phyloP scores from a whole-genome alignment of 2,888 invertebrate genomes.

The Pocota personata region DNA sequence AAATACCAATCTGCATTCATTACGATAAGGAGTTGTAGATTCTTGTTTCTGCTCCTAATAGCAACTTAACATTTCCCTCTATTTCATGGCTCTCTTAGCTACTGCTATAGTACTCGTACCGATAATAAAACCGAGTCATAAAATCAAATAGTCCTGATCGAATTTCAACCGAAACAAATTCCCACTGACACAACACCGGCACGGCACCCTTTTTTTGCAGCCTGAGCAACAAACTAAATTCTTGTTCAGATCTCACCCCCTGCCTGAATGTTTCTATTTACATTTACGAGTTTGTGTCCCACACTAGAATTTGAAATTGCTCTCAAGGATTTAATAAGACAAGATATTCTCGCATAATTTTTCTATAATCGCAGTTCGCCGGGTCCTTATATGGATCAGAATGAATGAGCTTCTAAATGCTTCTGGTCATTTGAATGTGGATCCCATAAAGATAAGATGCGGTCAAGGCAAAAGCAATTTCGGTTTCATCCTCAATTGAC shows the following conservation, averaged over 20 bases:
- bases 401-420: slow-evolving; percentile 73
- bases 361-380: slow-evolving; percentile 75
- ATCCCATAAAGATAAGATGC: slow-evolving; percentile 76
- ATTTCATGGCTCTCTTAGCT: slow-evolving; percentile 10
- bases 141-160: slow-evolving; percentile 74
- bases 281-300: slow-evolving; percentile 55
- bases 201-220: slow-evolving; percentile 57
- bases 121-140: slow-evolving; percentile 66
- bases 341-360: slow-evolving; percentile 75
- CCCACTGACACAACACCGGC: slow-evolving; percentile 22
- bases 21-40: slow-evolving; percentile 66
- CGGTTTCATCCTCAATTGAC: slow-evolving; percentile 76
- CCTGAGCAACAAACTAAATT: slow-evolving; percentile 7
- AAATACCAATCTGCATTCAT: slow-evolving; percentile 69
- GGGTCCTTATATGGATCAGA: slow-evolving; percentile 75
- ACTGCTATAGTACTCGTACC: slow-evolving; percentile 3
- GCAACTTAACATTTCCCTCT: slow-evolving; percentile 26
- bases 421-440: slow-evolving; percentile 76
- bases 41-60: slow-evolving; percentile 45
- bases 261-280: slow-evolving; percentile 39
- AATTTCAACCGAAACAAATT: slow-evolving; percentile 74
- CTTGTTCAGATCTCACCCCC: background rate
- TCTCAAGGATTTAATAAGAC: slow-evolving; percentile 76
- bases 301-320: slow-evolving; percentile 39
- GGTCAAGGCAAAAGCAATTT: slow-evolving; percentile 76